Evolutionary conservation across 92 coral and sea anemone species (phyloP).

Genomic region (Anthopleura xanthogrammica): DNA sequence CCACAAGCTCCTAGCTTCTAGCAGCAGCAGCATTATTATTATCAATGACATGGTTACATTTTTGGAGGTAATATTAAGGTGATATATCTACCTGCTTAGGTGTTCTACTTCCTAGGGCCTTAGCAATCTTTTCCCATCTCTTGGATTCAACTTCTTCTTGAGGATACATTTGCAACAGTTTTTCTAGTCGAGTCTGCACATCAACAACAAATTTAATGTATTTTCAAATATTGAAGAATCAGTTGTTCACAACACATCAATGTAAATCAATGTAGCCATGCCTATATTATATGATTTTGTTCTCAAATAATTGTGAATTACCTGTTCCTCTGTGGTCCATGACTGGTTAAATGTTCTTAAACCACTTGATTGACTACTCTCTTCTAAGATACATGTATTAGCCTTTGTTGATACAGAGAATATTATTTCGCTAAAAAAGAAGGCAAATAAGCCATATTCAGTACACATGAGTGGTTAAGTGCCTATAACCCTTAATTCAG

Average conservation of each 20-base stretch:
- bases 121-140: slow-evolving; percentile 95
- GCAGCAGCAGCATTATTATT: no score
- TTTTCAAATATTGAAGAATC: background rate
- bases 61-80: no score
- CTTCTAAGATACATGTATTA: slow-evolving; percentile 1
- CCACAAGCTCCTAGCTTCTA: no score
- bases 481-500: no score
- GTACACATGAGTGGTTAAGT: no score
- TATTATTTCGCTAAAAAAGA: slow-evolving; percentile 13
- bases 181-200: slow-evolving; percentile 78
- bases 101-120: slow-evolving; percentile 89
- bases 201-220: background rate
- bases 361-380: slow-evolving; percentile 28
- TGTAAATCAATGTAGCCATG: no score
- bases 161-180: slow-evolving; percentile 85
- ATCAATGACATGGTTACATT: no score
- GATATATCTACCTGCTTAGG: slow-evolving; percentile 75
- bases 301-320: slow-evolving; percentile 1
- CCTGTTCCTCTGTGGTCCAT: slow-evolving; percentile 97
- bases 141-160: slow-evolving; percentile 93
- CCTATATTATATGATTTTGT: no score
- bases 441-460: background rate
- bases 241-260: no score
- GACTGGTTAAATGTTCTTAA: slow-evolving; percentile 86
- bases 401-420: slow-evolving; percentile 1